phyloP scores from a whole-genome alignment of 92 coral and sea anemone species.

The Pocillopora meandrina region DNA sequence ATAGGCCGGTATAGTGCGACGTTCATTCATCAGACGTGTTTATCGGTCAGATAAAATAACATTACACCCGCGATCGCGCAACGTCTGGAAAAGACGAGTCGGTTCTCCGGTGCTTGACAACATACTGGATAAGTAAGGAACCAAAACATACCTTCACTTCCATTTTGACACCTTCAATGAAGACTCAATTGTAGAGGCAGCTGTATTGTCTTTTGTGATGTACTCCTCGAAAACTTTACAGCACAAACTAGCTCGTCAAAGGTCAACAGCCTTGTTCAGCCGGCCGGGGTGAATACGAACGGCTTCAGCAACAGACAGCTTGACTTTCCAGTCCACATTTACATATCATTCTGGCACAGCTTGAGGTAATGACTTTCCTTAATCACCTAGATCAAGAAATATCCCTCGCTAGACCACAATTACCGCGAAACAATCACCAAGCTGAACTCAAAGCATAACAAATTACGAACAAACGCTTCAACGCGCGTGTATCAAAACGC shows the following conservation, averaged over 20 bases:
- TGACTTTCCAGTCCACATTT: conserved; percentile 11
- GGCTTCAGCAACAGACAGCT: conserved; percentile 16
- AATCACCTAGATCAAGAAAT: conserved; percentile 12
- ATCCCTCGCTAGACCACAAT: conserved; percentile 10
- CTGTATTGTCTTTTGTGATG: not conserved
- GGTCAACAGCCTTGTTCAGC: conserved; percentile 19
- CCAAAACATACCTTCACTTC: conserved; percentile 48
- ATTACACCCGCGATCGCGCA: not conserved
- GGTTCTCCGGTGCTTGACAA: conserved; percentile 15
- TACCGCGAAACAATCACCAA: conserved; percentile 4
- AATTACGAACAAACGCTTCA: not conserved
- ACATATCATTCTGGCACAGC: conserved; percentile 26
- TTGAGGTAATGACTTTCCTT: conserved; percentile 17
- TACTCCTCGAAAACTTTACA: not conserved
- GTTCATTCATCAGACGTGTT: not conserved
- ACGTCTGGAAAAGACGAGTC: not conserved
- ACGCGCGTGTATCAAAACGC: conserved; percentile 15
- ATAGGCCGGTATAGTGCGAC: not conserved
- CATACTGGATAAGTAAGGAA: conserved; percentile 7
- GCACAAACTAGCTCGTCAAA: conserved; percentile 4
- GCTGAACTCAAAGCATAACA: not conserved
- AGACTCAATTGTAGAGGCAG: not conserved
- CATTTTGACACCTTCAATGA: conserved; percentile 22
- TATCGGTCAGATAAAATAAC: conserved; percentile 3
- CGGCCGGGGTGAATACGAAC: not conserved